phyloP scores from a whole-genome alignment of 2,113 vertebrate genomes.

The Oryzias woworae region DNA sequence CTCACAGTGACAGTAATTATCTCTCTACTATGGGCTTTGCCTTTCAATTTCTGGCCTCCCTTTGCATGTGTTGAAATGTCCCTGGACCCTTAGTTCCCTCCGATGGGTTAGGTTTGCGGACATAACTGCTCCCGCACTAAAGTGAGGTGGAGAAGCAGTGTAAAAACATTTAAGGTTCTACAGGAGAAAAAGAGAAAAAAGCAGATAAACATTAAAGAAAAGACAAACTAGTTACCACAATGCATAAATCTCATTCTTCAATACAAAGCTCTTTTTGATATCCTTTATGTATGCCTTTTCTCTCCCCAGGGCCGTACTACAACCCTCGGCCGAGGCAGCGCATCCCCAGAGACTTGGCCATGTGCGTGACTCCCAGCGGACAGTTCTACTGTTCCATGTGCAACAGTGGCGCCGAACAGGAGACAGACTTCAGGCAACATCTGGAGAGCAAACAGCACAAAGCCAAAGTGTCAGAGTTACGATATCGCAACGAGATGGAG shows the following conservation, averaged over 20 bases:
- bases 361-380: constrained; percentile 97
- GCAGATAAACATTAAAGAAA: too few relatives aligned
- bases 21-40: too few relatives aligned
- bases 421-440: constrained; percentile 93
- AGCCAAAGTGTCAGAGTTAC: constrained; percentile 94
- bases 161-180: too few relatives aligned
- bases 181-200: too few relatives aligned
- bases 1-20: too few relatives aligned
- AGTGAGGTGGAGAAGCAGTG: too few relatives aligned
- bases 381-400: constrained; percentile 99
- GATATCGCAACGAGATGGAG: constrained; percentile 96
- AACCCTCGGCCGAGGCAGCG: constrained; percentile 92
- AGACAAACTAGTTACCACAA: too few relatives aligned
- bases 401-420: constrained; percentile 92
- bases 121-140: too few relatives aligned
- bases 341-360: constrained; percentile 94
- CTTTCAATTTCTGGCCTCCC: too few relatives aligned
- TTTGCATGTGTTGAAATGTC: too few relatives aligned
- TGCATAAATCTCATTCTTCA: not conserved
- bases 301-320: constrained; percentile 88
- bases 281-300: not conserved
- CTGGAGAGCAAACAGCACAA: constrained; percentile 98
- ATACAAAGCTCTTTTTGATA: not conserved
- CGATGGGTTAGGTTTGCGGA: too few relatives aligned
- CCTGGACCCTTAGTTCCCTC: too few relatives aligned